A percentile compares a stretch with the other conserved stretches of the same genome.
phyloP scores from a whole-genome alignment of 2,888 invertebrate species.

The Hirtodrosophila histrioides region DNA sequence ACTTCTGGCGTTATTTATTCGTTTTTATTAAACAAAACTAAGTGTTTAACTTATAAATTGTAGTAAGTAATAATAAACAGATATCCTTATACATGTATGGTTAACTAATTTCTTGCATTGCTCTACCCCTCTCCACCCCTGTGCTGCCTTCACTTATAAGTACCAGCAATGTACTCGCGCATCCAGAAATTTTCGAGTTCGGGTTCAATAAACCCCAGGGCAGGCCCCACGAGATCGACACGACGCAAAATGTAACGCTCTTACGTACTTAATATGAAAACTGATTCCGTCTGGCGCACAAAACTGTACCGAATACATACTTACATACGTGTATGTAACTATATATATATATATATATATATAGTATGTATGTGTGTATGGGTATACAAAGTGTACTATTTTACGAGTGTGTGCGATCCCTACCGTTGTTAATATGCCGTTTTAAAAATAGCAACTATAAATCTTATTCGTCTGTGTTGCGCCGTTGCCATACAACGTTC shows the following conservation, averaged over 20 bases:
- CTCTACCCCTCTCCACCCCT: no score
- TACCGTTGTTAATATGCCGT: slow-evolving; percentile 73
- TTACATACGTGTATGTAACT: neutral
- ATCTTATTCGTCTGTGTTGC: slow-evolving; percentile 61
- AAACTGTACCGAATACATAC: slow-evolving; percentile 10
- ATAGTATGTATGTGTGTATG: neutral
- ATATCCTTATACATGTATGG: no score
- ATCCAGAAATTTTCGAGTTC: neutral
- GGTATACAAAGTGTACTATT: slow-evolving; percentile 35
- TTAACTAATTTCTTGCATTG: no score
- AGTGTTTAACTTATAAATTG: no score
- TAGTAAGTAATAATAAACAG: no score
- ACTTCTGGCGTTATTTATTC: no score
- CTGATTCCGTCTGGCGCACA: neutral
- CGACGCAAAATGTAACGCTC: slow-evolving; percentile 12
- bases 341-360: slow-evolving; percentile 4
- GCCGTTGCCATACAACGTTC: slow-evolving; percentile 39
- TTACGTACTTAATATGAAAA: slow-evolving; percentile 6
- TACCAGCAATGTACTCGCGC: no score
- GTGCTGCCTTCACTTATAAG: no score
- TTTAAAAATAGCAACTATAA: slow-evolving; percentile 80
- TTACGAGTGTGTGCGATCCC: slow-evolving; percentile 47
- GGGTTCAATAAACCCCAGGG: slow-evolving; percentile 29
- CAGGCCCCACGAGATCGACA: neutral
- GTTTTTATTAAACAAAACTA: no score